Evolutionary conservation across 2,888 invertebrate genomes (phyloP).

Genomic region (Arge pagana): DNA sequence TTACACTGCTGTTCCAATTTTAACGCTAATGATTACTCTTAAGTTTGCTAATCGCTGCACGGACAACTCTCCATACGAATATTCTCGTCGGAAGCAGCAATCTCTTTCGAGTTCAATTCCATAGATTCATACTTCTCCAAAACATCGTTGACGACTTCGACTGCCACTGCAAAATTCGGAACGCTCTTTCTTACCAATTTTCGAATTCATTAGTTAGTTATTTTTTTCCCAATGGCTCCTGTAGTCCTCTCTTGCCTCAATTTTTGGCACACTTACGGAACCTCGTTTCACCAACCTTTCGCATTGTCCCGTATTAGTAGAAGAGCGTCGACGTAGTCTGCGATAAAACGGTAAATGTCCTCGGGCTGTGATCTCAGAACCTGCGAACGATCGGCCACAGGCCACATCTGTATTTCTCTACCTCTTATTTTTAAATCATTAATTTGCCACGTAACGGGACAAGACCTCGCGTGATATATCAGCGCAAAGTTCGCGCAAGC

Average conservation of each 20-base stretch:
- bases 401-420: slow-evolving; percentile 2
- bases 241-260: too few relatives aligned
- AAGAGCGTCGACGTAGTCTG: slow-evolving; percentile 70
- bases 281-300: slow-evolving; percentile 46
- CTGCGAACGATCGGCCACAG: slow-evolving; percentile 54
- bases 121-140: slow-evolving; percentile 45
- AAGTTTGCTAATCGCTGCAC: too few relatives aligned
- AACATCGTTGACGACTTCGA: slow-evolving; percentile 47
- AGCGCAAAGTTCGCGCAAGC: slow-evolving; percentile 70
- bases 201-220: not conserved
- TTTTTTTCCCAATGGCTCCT: slow-evolving; percentile 4
- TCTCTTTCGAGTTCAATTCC: slow-evolving; percentile 45
- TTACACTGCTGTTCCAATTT: too few relatives aligned
- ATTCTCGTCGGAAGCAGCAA: slow-evolving; percentile 43
- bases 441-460: slow-evolving; percentile 3
- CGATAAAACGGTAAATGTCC: slow-evolving; percentile 69
- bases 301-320: slow-evolving; percentile 68
- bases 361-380: slow-evolving; percentile 71
- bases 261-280: not conserved
- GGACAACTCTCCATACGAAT: too few relatives aligned
- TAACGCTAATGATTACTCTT: too few relatives aligned
- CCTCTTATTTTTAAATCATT: slow-evolving; percentile 9
- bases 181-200: too few relatives aligned
- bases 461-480: slow-evolving; percentile 74
- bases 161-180: slow-evolving; percentile 41